Evolutionary conservation across 2,888 invertebrate genomes (phyloP), one percentile per base, ranked within the genome.

Genomic region (Conistra vaccinii): DNA sequence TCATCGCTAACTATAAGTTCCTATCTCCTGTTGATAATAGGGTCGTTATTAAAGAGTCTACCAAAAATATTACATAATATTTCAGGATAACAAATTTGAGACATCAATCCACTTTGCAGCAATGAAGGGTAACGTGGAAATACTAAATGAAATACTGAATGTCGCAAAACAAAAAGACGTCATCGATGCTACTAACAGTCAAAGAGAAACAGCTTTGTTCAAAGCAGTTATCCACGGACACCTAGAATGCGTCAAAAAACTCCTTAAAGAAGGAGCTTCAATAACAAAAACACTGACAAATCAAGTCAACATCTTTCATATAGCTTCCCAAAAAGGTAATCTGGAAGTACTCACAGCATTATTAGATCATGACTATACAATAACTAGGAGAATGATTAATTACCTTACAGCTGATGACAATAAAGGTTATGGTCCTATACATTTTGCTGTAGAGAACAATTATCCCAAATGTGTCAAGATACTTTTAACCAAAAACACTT

Each of bases 311-410:
- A 93, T 97, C 65, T 91, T 97, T 95, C 88, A n/a, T 90, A 73
- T 85, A 48, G 83, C 88, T 20, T 84, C 89, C 61, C 96, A 95
- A 87, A 90, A 92, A 75, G 97, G 97, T 2, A 93, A 95, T 70
- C 84, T 92, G n/a, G 94, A 95, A 23, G 96, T 97, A 80, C 93
- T 97, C 12, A 93, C 95, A 79, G 90, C 92, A 26, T 91, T 97
- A 48, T 84, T 97, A 45, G 91, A 92, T 88, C 85, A 94, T 89
- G 87, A 95, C 39, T 85, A 93, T 89, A 76, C 87, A 23, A 78
- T 93, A 9, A 89, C 92, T 0, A 83, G 86, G 63, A 61, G 61
- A 26, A 89, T 93, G 88, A 87, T 93, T 32, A 90, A 93, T 77
- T 86, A 95, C 10, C 60, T 91, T 79, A 90, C 88, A 29, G 78